These are phyloP conservation scores for Natator depressus DNA, from an alignment of 2,113 vertebrate species.

Conservation along the genomic window DNA sequence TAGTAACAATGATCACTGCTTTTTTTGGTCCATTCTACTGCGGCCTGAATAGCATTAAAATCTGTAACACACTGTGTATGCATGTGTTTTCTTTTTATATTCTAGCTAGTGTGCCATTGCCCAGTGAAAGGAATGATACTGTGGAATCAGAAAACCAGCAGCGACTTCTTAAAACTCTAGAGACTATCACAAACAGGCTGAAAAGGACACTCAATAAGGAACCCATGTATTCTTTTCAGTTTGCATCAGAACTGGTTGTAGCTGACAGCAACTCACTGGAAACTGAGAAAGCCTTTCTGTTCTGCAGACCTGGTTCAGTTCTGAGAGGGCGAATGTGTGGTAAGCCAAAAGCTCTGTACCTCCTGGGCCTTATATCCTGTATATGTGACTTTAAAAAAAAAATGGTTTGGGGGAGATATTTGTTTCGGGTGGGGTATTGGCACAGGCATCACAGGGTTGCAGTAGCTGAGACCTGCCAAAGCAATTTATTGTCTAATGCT, in stretches of 20 bases:
- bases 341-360: slow-evolving; percentile 74
- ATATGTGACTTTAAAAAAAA: slow-evolving; percentile 11
- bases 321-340: slow-evolving; percentile 96
- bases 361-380: background rate
- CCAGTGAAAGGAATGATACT: slow-evolving; percentile 92
- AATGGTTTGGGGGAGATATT: background rate
- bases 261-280: slow-evolving; percentile 94
- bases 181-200: slow-evolving; percentile 91
- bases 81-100: slow-evolving; percentile 74
- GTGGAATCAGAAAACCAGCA: slow-evolving; percentile 92
- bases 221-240: slow-evolving; percentile 90
- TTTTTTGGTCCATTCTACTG: background rate
- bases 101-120: slow-evolving; percentile 95
- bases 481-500: slow-evolving; percentile 47
- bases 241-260: slow-evolving; percentile 91
- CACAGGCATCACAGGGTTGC: background rate
- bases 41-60: slow-evolving; percentile 27
- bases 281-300: slow-evolving; percentile 88
- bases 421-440: slow-evolving; percentile 8
- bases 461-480: slow-evolving; percentile 10
- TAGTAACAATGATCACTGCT: background rate
- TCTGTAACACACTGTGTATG: background rate
- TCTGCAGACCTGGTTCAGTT: slow-evolving; percentile 93
- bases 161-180: slow-evolving; percentile 90
- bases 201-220: slow-evolving; percentile 91